Conservation (phyloP, 2,888 invertebrate genomes). For the Eristalis arbustorum region DNA sequence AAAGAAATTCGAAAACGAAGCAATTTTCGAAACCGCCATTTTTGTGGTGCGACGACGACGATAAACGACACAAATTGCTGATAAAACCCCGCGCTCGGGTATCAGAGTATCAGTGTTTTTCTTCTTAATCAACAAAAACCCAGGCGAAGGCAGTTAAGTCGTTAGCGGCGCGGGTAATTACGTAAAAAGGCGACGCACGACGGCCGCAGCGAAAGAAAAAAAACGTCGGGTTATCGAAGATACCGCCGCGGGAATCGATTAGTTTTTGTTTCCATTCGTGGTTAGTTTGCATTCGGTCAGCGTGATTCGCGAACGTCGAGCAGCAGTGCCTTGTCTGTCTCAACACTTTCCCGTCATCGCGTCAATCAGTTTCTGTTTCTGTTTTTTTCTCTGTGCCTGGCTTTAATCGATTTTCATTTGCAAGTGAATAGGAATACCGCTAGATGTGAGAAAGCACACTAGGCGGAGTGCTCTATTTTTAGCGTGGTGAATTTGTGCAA, state of each 20-base stretch:
- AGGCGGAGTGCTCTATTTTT: constrained; percentile 35
- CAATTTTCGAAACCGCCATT: background rate
- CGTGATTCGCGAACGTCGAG: constrained; percentile 57
- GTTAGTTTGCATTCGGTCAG: constrained; percentile 58
- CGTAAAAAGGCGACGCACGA: constrained; percentile 42
- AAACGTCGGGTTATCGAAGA: constrained; percentile 20
- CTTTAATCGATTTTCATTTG: constrained; percentile 28
- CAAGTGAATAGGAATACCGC: constrained; percentile 43
- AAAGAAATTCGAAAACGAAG: constrained; percentile 16
- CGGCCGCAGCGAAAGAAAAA: background rate
- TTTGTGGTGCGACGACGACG: constrained; percentile 15
- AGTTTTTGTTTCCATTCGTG: background rate
- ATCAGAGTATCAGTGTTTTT: constrained; percentile 19
- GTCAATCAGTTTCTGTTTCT: background rate
- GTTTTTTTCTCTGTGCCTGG: background rate
- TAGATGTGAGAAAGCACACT: constrained; percentile 1
- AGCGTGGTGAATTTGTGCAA: constrained; percentile 60
- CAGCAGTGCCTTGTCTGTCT: background rate
- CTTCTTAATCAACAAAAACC: constrained; percentile 36
- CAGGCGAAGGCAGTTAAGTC: constrained; percentile 28
- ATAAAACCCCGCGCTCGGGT: constrained; percentile 29
- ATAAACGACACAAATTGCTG: constrained; percentile 24
- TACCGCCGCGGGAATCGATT: constrained; percentile 11
- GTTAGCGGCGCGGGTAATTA: constrained; percentile 43
- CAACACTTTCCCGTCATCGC: background rate